Evolutionary conservation across 2,113 vertebrate genomes (phyloP), one percentile per base, ranked within the genome.

Genomic region (Orthonyx spaldingii): DNA sequence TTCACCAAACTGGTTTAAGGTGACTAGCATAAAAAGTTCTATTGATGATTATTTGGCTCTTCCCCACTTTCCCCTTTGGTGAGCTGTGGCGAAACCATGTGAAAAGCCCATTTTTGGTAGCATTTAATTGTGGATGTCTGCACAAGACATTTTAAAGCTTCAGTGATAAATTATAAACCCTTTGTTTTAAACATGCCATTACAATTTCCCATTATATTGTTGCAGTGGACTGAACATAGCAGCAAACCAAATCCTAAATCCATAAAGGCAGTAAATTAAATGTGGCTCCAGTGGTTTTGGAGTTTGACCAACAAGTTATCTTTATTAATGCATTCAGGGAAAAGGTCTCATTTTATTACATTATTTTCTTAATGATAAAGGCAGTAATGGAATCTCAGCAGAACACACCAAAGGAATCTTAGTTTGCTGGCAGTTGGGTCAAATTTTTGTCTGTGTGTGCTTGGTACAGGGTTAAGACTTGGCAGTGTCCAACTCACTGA

Each of bases 251-350:
- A 94, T 95, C 89, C 92, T 90, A 92, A 95, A 97, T 98, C 95
- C 97, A 97, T 97, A 97, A 97, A 98, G 81, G 44, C 77, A 97
- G 90, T 89, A 97, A 98, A 98, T 98, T 96, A 96, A 97, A 97
- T 93, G 82, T 98, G 98, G 98, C 98, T 99, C 98, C 98, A 98
- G 97, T 98, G 98, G 97, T 97, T 98, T 98, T 97, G 98, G 98
- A 98, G 60, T 72, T 86, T 95, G 96, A 98, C 97, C 97, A 98
- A 90, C 89, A 97, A 97, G 91, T 97, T 98, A 98, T 98, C 98
- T 98, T 98, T 96, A 97, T 98, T 97, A 98, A 98, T 97, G 92
- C 47, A 93, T 95, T 97, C 95, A 95, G 92, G 96, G 96, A 95
- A 97, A 98, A 98, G 92, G 93, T 94, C 95, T 97, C 94, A 87